These are phyloP conservation scores for Halictus rubicundus DNA, from an alignment of 1,140 invertebrate species.

Conservation along the genomic window DNA sequence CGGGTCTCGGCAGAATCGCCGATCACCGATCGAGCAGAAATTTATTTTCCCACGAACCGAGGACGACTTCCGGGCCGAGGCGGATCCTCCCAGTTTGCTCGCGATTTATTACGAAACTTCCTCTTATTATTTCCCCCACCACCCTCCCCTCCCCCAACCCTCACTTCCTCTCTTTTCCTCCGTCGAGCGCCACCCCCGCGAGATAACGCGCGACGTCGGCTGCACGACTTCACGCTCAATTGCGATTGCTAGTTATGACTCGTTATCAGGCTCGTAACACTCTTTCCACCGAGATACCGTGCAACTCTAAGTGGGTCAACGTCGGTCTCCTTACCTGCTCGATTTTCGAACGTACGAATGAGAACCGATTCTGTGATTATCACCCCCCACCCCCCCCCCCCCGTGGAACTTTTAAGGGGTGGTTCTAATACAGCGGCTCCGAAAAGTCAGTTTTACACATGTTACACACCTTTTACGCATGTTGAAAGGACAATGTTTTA, in stretches of 20 bases:
- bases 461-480: no score
- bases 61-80: constrained; percentile 13
- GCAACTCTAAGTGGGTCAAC: background rate
- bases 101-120: constrained; percentile 61
- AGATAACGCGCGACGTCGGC: constrained; percentile 21
- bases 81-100: constrained; percentile 4
- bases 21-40: constrained; percentile 26
- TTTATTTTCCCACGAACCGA: constrained; percentile 47
- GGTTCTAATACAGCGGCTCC: no score
- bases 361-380: no score
- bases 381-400: no score
- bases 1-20: background rate
- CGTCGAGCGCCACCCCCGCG: background rate
- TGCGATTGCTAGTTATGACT: constrained; percentile 38
- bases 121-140: constrained; percentile 54
- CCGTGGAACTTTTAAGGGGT: no score
- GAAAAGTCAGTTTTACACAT: no score
- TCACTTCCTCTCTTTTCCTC: background rate
- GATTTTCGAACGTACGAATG: no score
- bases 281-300: constrained; percentile 1
- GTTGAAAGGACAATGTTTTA: no score
- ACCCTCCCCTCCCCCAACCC: background rate
- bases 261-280: constrained; percentile 36
- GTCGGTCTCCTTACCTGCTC: background rate
- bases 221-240: constrained; percentile 28